Base-by-base conservation (phyloP, 2,113 vertebrate genomes). In the Crypturellus undulatus region DNA sequence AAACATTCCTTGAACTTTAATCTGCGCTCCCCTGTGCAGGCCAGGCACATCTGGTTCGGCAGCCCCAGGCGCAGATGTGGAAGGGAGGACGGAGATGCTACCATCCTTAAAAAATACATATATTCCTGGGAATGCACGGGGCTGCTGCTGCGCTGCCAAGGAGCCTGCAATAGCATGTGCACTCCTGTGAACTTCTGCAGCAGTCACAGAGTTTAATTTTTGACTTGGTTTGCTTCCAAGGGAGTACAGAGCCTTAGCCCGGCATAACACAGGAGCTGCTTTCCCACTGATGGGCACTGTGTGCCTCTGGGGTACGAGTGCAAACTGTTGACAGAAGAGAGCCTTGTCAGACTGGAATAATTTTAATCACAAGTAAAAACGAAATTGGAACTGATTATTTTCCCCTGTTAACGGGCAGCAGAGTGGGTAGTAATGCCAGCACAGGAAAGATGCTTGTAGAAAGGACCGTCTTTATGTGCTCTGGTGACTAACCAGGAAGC, bases 101-200 rank as follows among this genome's bases (percentile, higher is more conserved):
- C 69, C 79, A 72, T 6, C 49, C 72, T 84, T 83, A 9, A 67
- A 75, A 83, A 88, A 80, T 73, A 30, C 13, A 42, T 70, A 58
- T 3, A 18, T 86, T 90, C 87, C 79, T 65, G 78, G 77, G 79
- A 94, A 86, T 18, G 20, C 30, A 3, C 32, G 88, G 58, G 42
- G n/a, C 85, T 64, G 64, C 26, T 78, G 42, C 45, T 90, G 42
- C 64, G 51, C 47, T 56, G 93, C 79, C 85, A 96, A 79, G 60
- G 47, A 88, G 68, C 75, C 54, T 84, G 75, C 75, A 72, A 16
- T 6, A 70, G 40, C 22, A 13, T n/a, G 80, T 77, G 59, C 45
- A 56, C 45, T 89, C 63, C 91, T 67, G 40, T 71, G 68, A 90
- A 91, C 81, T 79, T 67, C 60, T 92, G 87, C 69, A 94, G 43